phyloP scores from a whole-genome alignment of 2,888 invertebrate species.

The Eilema sororculum region DNA sequence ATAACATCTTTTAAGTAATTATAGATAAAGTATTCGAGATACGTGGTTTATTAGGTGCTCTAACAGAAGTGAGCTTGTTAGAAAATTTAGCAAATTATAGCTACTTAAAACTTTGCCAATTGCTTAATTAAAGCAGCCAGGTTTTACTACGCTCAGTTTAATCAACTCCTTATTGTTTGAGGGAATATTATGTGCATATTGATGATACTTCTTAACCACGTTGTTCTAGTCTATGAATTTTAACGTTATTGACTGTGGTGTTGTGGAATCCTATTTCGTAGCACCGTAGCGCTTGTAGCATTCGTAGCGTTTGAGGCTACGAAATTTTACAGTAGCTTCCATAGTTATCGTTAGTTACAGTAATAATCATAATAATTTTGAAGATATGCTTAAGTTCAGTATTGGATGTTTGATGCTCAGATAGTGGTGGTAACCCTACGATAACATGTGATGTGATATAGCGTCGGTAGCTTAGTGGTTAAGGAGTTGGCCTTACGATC shows the following conservation, averaged over 20 bases:
- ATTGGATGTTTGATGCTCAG: not conserved
- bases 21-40: not conserved
- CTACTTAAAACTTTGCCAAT: not conserved
- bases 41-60: not conserved
- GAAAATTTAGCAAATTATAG: not conserved
- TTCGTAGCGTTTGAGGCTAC: conserved; percentile 2
- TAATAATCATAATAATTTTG: not conserved
- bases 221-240: not conserved
- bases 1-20: not conserved
- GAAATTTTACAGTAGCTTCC: not conserved
- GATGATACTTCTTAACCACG: not conserved
- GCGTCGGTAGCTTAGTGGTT: no score
- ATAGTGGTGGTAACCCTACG: no score
- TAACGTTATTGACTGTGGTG: not conserved
- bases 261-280: not conserved
- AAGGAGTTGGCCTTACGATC: no score
- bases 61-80: not conserved
- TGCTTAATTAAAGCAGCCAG: not conserved
- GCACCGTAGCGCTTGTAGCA: conserved; percentile 4
- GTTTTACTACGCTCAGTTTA: not conserved
- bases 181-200: not conserved
- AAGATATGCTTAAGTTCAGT: not conserved
- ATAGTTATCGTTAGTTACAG: not conserved
- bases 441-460: no score
- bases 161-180: conserved; percentile 4